Percentiles rank a stretch among this genome's conserved stretches.
Evolutionary conservation across 2,888 invertebrate genomes (phyloP).

Genomic region (Agriopis leucophaearia): DNA sequence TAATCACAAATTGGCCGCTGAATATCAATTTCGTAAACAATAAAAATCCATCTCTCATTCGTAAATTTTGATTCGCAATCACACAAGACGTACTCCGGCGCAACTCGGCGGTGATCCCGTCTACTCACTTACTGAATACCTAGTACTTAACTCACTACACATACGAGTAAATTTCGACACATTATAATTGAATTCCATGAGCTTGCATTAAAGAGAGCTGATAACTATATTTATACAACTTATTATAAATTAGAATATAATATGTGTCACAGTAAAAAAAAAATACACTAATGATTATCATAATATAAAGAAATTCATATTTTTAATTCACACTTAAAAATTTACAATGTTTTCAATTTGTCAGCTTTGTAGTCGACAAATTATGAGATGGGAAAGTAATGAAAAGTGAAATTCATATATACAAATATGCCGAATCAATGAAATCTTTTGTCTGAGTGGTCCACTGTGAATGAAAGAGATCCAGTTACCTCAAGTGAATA

Average conservation of each 20-base stretch:
- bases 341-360: constrained; percentile 73
- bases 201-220: constrained; percentile 75
- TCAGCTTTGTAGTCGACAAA: constrained; percentile 41
- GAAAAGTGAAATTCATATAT: constrained; percentile 69
- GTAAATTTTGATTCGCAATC: constrained; percentile 53
- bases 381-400: constrained; percentile 47
- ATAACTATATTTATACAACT: constrained; percentile 81
- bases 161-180: constrained; percentile 45
- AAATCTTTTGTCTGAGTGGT: constrained; percentile 22
- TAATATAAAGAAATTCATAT: constrained; percentile 73
- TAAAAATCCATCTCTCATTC: constrained; percentile 47
- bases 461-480: constrained; percentile 8
- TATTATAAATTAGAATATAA: constrained; percentile 72
- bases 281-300: constrained; percentile 68
- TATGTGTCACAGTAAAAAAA: constrained; percentile 54
- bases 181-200: constrained; percentile 56
- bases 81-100: constrained; percentile 47
- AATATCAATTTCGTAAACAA: constrained; percentile 60
- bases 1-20: constrained; percentile 82
- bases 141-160: constrained; percentile 38
- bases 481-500: not conserved
- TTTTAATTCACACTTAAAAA: constrained; percentile 73
- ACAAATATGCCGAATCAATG: constrained; percentile 37
- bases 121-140: constrained; percentile 43
- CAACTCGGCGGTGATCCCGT: constrained; percentile 44